These are phyloP conservation scores for Tupaia chinensis DNA, from an alignment of 2,113 vertebrate species.

Conservation along the genomic window DNA sequence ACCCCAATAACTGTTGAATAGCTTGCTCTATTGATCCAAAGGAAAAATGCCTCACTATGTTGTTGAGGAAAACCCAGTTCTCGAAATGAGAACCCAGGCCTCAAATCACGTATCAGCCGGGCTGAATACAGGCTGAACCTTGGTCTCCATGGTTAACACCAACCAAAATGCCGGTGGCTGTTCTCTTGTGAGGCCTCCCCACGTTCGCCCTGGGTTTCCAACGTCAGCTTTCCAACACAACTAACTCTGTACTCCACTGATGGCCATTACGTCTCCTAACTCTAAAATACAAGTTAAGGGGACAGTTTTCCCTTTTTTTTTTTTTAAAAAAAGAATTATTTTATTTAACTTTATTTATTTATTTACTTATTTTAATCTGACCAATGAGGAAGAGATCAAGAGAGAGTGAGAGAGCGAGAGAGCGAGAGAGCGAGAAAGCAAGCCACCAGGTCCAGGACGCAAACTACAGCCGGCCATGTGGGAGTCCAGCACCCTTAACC, in stretches of 20 bases:
- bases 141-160: not conserved
- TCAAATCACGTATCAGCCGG: not conserved
- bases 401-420: no score
- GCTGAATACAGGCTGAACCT: not conserved
- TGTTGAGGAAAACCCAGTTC: slow-evolving; percentile 16
- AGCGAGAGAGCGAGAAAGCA: no score
- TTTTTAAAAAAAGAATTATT: no score
- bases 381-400: no score
- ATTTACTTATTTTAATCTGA: no score
- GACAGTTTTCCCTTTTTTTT: no score
- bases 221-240: not conserved
- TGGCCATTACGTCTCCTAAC: not conserved
- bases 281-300: slow-evolving; percentile 22
- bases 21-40: slow-evolving; percentile 86
- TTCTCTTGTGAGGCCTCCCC: not conserved
- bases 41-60: not conserved
- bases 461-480: no score
- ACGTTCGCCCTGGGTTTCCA: not conserved
- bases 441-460: no score
- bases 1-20: slow-evolving; percentile 85
- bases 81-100: not conserved
- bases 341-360: no score
- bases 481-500: no score
- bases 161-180: not conserved
- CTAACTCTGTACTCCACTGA: not conserved